These are phyloP conservation scores for Dorcus hopei DNA, from an alignment of 2,888 invertebrate species.

Conservation along the genomic window DNA sequence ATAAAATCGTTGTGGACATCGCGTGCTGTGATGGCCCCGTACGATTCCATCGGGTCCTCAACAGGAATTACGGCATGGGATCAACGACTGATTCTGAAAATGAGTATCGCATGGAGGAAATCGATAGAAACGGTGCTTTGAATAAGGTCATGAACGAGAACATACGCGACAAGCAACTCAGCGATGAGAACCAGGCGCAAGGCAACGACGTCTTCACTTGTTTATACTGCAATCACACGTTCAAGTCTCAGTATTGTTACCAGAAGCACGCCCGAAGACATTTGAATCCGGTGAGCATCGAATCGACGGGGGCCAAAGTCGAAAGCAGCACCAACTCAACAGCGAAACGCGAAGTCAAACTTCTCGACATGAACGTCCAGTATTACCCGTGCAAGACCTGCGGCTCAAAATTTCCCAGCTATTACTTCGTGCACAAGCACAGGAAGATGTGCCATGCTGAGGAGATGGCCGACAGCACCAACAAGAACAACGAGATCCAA, in stretches of 20 bases:
- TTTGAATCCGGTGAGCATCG: slow-evolving; percentile 59
- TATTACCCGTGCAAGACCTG: slow-evolving; percentile 93
- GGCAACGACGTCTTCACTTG: slow-evolving; percentile 60
- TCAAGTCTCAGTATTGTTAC: slow-evolving; percentile 83
- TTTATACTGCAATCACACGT: slow-evolving; percentile 73
- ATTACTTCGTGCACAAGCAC: slow-evolving; percentile 92
- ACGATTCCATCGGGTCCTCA: slow-evolving; percentile 78
- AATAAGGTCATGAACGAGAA: slow-evolving; percentile 49
- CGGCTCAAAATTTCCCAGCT: slow-evolving; percentile 88
- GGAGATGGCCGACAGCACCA: slow-evolving; percentile 48
- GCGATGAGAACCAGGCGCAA: slow-evolving; percentile 43
- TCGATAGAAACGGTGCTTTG: slow-evolving; percentile 39
- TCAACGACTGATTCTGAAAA: slow-evolving; percentile 30
- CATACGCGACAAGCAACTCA: slow-evolving; percentile 42
- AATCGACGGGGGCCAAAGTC: slow-evolving; percentile 32
- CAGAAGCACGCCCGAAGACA: slow-evolving; percentile 74
- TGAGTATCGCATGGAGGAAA: slow-evolving; percentile 32
- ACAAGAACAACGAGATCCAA: slow-evolving; percentile 43
- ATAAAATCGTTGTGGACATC: slow-evolving; percentile 74
- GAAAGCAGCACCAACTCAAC: slow-evolving; percentile 26
- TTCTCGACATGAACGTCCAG: slow-evolving; percentile 76
- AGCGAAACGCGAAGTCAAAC: slow-evolving; percentile 58
- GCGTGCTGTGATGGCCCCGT: slow-evolving; percentile 92
- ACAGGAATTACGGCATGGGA: slow-evolving; percentile 67
- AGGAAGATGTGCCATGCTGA: slow-evolving; percentile 80